Evolutionary conservation across 2,797 vertebrate species (phyloP), one percentile per base, ranked within the genome.

Genomic region (Anisognathus igniventris): DNA sequence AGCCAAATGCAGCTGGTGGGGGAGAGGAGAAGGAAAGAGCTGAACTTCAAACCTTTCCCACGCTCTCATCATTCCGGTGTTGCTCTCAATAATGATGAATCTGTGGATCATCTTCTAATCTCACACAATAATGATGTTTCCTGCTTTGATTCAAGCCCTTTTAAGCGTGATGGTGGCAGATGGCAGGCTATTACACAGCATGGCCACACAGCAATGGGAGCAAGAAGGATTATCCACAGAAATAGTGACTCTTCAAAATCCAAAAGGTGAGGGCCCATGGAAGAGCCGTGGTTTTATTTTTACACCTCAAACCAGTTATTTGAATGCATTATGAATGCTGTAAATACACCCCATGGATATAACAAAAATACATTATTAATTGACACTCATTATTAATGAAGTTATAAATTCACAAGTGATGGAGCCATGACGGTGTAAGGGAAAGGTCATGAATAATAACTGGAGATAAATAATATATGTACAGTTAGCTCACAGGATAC

Each of bases 311-410:
- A 88, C 72, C 81, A 66, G 94, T 93, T 94, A 97, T 95, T 88
- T 79, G 79, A 96, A 93, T 94, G 88, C 66, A 95, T 96, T 96
- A 96, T 95, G 86, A 95, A 97, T 91, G 94, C 77, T 90, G 95
- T 97, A 96, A 96, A 97, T 94, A 96, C 23, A 93, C 74, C 86
- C 75, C 54, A 81, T 82, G 65, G 94, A 92, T 96, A 95, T 87
- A 95, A 95, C 42, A 11, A 94, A 95, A 92, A 96, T 97, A 44
- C 82, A 97, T 97, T 97, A 97, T 97, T 97, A 97, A 97, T 95
- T 95, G 65, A 40, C 88, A 85, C 92, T 86, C 82, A 96, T 97
- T 97, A 96, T 97, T 96, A 95, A 97, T 96, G 95, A 94, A 90
- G 84, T 93, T 96, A 96, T 81, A 95, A 88, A 95, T 96, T 94